Evolutionary conservation across 2,888 invertebrate genomes (phyloP).

Genomic region (Esperia sulphurella): DNA sequence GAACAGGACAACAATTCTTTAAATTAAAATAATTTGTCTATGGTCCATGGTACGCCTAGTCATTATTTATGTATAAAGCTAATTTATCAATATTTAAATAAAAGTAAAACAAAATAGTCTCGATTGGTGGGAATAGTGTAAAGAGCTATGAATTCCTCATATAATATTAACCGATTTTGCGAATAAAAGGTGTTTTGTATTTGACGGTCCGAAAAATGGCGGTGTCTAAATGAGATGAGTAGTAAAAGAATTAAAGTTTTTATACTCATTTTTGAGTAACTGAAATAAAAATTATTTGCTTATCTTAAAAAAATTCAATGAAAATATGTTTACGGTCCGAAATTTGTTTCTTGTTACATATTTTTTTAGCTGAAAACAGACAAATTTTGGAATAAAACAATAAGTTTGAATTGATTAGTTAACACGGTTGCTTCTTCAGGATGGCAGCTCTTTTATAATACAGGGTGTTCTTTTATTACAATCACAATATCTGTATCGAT

Average conservation of each 20-base stretch:
- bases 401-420: slow-evolving; percentile 47
- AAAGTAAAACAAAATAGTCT: slow-evolving; percentile 42
- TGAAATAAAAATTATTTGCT: background rate
- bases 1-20: slow-evolving; percentile 34
- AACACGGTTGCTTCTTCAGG: slow-evolving; percentile 37
- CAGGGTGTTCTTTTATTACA: too few relatives aligned
- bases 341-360: slow-evolving; percentile 1
- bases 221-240: slow-evolving; percentile 4
- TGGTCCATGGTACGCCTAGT: slow-evolving; percentile 74
- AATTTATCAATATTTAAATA: slow-evolving; percentile 53
- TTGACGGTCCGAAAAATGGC: slow-evolving; percentile 17
- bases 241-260: slow-evolving; percentile 4
- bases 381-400: background rate
- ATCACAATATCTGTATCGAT: background rate
- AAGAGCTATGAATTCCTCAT: slow-evolving; percentile 10
- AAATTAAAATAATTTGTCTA: slow-evolving; percentile 38
- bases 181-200: slow-evolving; percentile 12
- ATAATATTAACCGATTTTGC: slow-evolving; percentile 15
- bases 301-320: background rate
- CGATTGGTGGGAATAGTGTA: slow-evolving; percentile 46
- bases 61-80: slow-evolving; percentile 70
- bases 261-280: slow-evolving; percentile 5
- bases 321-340: background rate
- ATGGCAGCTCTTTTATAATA: slow-evolving; percentile 30
- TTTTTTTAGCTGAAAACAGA: background rate